Evolutionary conservation across 2,797 vertebrate species (phyloP).

Genomic region (Poecilia picta): DNA sequence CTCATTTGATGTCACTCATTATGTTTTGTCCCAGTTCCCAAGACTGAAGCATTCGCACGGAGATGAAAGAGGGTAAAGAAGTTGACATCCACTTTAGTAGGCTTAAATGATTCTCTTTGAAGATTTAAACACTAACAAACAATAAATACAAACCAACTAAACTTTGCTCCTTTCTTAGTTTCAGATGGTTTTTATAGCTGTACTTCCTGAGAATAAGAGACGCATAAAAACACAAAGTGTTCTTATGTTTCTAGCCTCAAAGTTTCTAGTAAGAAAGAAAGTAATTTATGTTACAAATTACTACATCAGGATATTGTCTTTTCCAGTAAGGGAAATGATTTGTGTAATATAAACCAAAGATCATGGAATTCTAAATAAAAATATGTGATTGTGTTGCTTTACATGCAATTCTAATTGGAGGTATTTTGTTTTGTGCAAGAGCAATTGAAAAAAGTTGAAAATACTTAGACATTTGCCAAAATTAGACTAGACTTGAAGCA

Average conservation of each 20-base stretch:
- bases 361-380: slow-evolving; percentile 4
- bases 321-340: background rate
- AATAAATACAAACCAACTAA: slow-evolving; percentile 46
- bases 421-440: background rate
- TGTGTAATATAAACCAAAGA: background rate
- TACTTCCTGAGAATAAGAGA: background rate
- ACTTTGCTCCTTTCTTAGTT: slow-evolving; percentile 41
- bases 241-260: slow-evolving; percentile 6
- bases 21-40: slow-evolving; percentile 62
- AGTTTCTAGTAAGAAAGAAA: no score
- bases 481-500: background rate
- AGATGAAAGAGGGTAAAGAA: slow-evolving; percentile 66
- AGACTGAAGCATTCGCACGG: slow-evolving; percentile 57
- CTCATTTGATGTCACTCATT: slow-evolving; percentile 66
- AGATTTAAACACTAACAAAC: slow-evolving; percentile 74
- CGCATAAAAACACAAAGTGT: slow-evolving; percentile 1
- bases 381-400: background rate
- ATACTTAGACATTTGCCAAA: background rate
- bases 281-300: background rate
- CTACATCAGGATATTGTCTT: background rate
- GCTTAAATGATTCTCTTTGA: slow-evolving; percentile 74
- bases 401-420: background rate
- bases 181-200: slow-evolving; percentile 39
- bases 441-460: background rate
- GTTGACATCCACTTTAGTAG: slow-evolving; percentile 75